Base-by-base conservation (phyloP, 2,113 vertebrate genomes). In the Oryzias curvinotus region DNA sequence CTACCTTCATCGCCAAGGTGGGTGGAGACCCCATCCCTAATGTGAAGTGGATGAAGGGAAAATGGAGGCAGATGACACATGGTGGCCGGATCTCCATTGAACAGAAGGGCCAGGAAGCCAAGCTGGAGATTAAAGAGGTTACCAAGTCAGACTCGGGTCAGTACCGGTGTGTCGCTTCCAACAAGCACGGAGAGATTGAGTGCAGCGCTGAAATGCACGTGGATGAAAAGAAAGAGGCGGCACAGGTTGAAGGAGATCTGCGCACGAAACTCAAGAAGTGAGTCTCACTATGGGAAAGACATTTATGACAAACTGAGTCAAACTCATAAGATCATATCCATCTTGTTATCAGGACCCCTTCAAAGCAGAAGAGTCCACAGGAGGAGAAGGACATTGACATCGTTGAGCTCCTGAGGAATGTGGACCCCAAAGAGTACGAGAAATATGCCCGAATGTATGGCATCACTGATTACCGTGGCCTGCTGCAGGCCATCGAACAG, bases 381-480 rank as follows among this genome's bases (percentile, higher is more conserved):
- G 94, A 96, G 85, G 95, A 96, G 47, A 92, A 97, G 60, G 93
- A 95, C 53, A 95, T 97, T 54, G 95, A 99, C 86, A 98, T 99
- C 49, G 89, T 99, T 67, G 97, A 98, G 84, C 91, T 99, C 79
- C 87, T 99, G 70, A 98, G 97, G 92, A 99, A 99, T 5, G 96
- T 99, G 50, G 97, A 99, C 85, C 97, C 97, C 52, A 99, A 98
- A 86, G 97, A 99, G 81, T 99, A 99, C 54, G 97, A 99, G 87
- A 99, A 99, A 85, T 99, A 99, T 0, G 97, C 97, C 64, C 93
- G 96, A 7, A 97, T 99, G 96, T 98, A 99, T 48, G 97, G 97
- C 58, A 99, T 99, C 82, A 99, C 97, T 5, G 97, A 99, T 89
- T 99, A 95, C 91, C 91, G 97, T 18, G 97, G 97, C 50, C 94